phyloP scores from a whole-genome alignment of 2,888 invertebrate genomes.

The Apamea anceps region DNA sequence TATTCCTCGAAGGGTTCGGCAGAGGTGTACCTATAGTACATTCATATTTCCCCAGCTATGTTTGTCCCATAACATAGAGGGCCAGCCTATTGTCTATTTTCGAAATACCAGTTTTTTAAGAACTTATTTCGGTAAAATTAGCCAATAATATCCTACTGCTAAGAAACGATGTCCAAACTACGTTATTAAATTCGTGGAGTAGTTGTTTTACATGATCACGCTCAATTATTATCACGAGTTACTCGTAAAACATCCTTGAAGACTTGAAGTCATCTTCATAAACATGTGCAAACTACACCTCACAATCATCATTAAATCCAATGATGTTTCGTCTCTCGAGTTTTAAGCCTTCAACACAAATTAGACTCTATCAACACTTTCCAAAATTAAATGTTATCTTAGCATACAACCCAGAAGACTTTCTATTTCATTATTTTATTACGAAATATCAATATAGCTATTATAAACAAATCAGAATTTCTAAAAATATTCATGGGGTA shows the following conservation, averaged over 20 bases:
- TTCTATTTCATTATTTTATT: slow-evolving; percentile 29
- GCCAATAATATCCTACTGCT: not conserved
- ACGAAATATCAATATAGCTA: slow-evolving; percentile 22
- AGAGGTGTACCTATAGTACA: not conserved
- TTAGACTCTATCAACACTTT: slow-evolving; percentile 24
- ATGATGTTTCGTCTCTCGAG: not conserved
- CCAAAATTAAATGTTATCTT: slow-evolving; percentile 16
- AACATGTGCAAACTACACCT: slow-evolving; percentile 8
- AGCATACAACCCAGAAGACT: slow-evolving; percentile 7
- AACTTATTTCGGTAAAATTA: not conserved
- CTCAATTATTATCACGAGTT: slow-evolving; percentile 3
- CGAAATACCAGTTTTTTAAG: not conserved
- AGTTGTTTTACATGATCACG: not conserved
- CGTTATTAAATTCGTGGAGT: not conserved
- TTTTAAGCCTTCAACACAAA: not conserved
- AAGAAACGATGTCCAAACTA: not conserved
- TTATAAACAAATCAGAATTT: not conserved
- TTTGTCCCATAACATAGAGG: not conserved
- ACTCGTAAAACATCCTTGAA: slow-evolving; percentile 18
- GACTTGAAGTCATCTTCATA: slow-evolving; percentile 7
- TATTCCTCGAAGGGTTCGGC: not conserved
- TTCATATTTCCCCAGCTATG: not conserved
- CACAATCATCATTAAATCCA: slow-evolving; percentile 4
- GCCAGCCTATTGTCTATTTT: not conserved
- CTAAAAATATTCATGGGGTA: not conserved